phyloP scores from a whole-genome alignment of 2,797 vertebrate species.

The Halcyon smyrnensis region DNA sequence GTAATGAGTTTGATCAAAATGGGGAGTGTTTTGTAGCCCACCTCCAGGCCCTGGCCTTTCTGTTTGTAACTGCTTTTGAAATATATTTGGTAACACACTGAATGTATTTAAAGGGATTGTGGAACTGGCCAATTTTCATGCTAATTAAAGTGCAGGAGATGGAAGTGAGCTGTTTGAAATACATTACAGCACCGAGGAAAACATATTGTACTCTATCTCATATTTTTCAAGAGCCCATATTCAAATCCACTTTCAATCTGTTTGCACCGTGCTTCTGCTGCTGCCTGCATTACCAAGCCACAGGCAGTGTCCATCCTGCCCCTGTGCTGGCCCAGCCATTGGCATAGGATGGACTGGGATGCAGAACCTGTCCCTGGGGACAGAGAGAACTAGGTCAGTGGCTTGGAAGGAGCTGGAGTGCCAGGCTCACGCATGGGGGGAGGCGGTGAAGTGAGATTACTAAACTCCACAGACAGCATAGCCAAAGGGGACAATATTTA shows the following conservation, averaged over 20 bases:
- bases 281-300: neutral
- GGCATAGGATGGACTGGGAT: neutral
- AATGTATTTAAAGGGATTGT: conserved; percentile 62
- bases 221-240: conserved; percentile 69
- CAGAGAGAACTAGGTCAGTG: conserved; percentile 46
- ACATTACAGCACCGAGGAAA: conserved; percentile 61
- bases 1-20: conserved; percentile 44
- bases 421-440: neutral
- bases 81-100: conserved; percentile 55
- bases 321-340: neutral
- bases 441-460: neutral
- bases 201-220: conserved; percentile 61
- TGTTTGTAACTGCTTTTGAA: conserved; percentile 35
- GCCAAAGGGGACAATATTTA: conserved; percentile 40
- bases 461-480: conserved; percentile 39
- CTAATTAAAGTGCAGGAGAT: conserved; percentile 71
- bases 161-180: conserved; percentile 69
- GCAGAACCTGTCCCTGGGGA: neutral
- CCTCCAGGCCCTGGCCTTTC: neutral
- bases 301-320: neutral
- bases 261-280: neutral
- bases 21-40: neutral
- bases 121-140: conserved; percentile 69
- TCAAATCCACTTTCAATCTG: conserved; percentile 64
- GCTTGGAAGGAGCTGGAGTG: neutral